Evolutionary conservation across 2,888 invertebrate species (phyloP).

Genomic region (Campoletis raptor): DNA sequence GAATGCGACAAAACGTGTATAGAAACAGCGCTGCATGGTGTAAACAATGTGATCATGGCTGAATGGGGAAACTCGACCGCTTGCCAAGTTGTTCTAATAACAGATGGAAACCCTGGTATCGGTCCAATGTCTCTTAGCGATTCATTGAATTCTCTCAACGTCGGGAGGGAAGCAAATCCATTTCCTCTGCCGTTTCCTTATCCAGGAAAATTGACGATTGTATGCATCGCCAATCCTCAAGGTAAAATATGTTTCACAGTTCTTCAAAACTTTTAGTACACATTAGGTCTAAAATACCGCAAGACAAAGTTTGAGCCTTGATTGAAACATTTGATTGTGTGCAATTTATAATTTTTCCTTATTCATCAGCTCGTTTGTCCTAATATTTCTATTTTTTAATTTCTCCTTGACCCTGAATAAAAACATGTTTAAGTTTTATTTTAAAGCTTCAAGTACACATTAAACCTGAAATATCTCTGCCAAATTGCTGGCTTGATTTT

Average conservation of each 20-base stretch:
- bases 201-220: constrained; percentile 92
- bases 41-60: constrained; percentile 91
- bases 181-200: constrained; percentile 93
- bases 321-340: no score
- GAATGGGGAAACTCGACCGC: constrained; percentile 96
- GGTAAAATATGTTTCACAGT: constrained; percentile 85
- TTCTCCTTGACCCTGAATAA: no score
- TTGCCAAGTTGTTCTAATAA: constrained; percentile 92
- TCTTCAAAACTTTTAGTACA: not conserved
- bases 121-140: constrained; percentile 88
- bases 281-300: not conserved
- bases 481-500: not conserved
- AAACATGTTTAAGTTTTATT: no score
- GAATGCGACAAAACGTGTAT: constrained; percentile 95
- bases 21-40: constrained; percentile 91
- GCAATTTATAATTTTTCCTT: no score
- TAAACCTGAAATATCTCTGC: no score
- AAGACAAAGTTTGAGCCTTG: not conserved
- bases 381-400: no score
- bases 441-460: no score
- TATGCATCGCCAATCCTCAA: constrained; percentile 89
- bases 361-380: no score
- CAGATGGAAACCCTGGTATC: constrained; percentile 91
- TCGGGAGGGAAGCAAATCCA: constrained; percentile 84
- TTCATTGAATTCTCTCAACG: constrained; percentile 85